Base-by-base conservation (phyloP, 2,888 invertebrate genomes). In the Caenorhabditis sulstoni region DNA sequence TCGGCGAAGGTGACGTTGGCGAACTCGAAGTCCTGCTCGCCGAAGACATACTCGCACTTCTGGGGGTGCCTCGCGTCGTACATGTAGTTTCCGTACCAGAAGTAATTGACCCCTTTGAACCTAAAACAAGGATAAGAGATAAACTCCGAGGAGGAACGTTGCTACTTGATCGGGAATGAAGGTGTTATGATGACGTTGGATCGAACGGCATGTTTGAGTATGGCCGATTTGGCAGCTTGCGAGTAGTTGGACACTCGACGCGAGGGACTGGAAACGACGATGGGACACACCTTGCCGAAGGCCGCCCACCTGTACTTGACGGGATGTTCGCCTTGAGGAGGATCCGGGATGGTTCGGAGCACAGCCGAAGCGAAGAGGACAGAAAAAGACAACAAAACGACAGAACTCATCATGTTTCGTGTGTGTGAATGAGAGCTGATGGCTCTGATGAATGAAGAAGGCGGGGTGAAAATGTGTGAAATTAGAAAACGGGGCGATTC, bases 81-180 rank as follows among this genome's bases (percentile, higher is more conserved):
- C 3, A 29, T 20, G n/a, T 68, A 68, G 29, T 39, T 59, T 22
- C 68, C 68, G 50, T 61, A 61, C 68, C 68, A 68, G 45, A 59
- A 68, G 53, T 68, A 68, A 9, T 68, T 61, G 59, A 53, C 37
- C 9, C 45, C 45, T 7, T 68, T 59, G 59, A 44, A 61, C 45
- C 68, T 68, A n/a, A 20, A 39, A 23, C 23, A 1, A 52, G 9
- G 23, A 14, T 41, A 3, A n/a, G 11, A 52, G 39, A 23, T 18
- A 11, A 9, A 35, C 18, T 9, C 3, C 18, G 41, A 12, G 20
- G 14, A 3, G 12, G 29, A 20, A 3, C 16, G 23, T 2, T 12
- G 23, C 14, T 68, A 68, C 68, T 39, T 61, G 59, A 59, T 20
- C 2, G 68, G 68, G 11, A 68, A 50, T 7, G 68, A 52, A 5